Base-by-base conservation (phyloP, 2,797 vertebrate species). In the Helarctos malayanus region DNA sequence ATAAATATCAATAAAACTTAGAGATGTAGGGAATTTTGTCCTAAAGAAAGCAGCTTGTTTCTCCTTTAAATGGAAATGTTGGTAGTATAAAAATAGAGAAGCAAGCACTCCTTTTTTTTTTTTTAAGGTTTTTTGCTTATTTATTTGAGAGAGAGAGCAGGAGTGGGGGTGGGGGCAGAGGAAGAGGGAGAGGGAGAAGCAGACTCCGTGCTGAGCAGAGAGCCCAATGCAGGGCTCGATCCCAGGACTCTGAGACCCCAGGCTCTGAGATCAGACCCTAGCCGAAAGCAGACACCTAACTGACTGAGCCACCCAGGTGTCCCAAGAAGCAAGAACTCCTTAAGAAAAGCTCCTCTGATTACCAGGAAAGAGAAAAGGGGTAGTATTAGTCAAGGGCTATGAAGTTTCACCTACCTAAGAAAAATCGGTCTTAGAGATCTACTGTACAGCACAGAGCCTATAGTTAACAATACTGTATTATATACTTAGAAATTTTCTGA, bases 51-150 rank as follows among this genome's bases (percentile, higher is more conserved):
- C 95, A 95, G 35, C 6, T 59, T 82, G 14, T 57, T 79, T 96
- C 35, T 86, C 82, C 95, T 97, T 98, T 97, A 97, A 98, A 97
- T 96, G 91, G 91, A 98, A 97, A 97, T 98, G 94, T 96, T 98
- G 93, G 88, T 90, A 97, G 61, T 98, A 97, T 97, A 97, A 98
- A 98, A 97, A 54, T 97, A 98, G 92, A 97, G 94, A 97, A 97
- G 97, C 45, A 98, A 98, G 84, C 81, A 93, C 96, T 98, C 97
- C 91, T 91, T 96, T 65, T 65, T 65, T 49, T 65, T 63, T 15
- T 63, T 63, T 63, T 3, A 63, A 63, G 61, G 32, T 63, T 63
- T 4, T 49, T 49, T 49, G 14, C 29, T 63, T 65, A n/a, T 65
- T n/a, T 65, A n/a, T n/a, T n/a, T 32, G 61, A 65, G 61, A 65